These are phyloP conservation scores for Drosophila suboccidentalis DNA, from an alignment of 2,888 invertebrate genomes.

Conservation along the genomic window DNA sequence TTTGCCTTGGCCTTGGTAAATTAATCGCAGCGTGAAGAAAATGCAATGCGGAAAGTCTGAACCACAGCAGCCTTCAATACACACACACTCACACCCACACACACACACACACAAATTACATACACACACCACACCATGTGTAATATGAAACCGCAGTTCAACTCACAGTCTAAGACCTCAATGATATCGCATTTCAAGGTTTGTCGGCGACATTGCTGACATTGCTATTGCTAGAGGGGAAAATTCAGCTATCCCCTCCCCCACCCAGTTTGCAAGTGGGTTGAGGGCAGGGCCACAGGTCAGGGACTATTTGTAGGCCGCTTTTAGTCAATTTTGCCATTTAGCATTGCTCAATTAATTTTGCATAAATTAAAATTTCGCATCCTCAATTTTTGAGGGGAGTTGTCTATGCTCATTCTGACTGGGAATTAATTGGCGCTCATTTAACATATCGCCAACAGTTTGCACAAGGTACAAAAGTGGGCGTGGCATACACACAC, in stretches of 20 bases:
- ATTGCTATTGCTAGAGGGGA: constrained; percentile 16
- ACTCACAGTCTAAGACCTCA: constrained; percentile 34
- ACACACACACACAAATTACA: neutral
- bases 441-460: constrained; percentile 70
- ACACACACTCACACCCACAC: neutral
- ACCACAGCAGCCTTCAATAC: constrained; percentile 48
- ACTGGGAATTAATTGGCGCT: constrained; percentile 63
- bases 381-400: constrained; percentile 5
- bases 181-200: constrained; percentile 54
- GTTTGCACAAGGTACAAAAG: constrained; percentile 51
- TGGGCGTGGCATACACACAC: constrained; percentile 17
- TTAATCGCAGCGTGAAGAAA: constrained; percentile 73
- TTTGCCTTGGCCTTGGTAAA: constrained; percentile 74
- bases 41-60: constrained; percentile 59
- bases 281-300: constrained; percentile 9
- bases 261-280: constrained; percentile 22
- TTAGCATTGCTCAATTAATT: constrained; percentile 76
- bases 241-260: too few relatives aligned
- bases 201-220: constrained; percentile 17
- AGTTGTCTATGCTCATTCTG: constrained; percentile 4
- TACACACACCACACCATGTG: constrained; percentile 12
- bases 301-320: constrained; percentile 19
- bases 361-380: constrained; percentile 72
- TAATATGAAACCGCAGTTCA: constrained; percentile 45
- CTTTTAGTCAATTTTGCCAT: constrained; percentile 53